Conservation (phyloP, 2,888 invertebrate species). For the Sinopyrophorus schimmeli region DNA sequence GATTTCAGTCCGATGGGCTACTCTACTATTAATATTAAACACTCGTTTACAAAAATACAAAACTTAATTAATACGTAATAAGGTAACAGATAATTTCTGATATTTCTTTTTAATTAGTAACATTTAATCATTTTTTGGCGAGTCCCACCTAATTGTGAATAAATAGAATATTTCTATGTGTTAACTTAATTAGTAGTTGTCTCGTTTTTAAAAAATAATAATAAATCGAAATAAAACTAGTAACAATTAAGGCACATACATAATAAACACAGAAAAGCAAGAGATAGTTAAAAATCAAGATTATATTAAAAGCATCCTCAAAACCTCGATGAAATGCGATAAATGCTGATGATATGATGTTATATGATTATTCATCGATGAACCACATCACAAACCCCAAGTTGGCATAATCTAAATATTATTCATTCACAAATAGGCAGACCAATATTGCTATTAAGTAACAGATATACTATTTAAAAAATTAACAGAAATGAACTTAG, state of each 20-base stretch:
- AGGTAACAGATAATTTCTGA: slow-evolving; percentile 27
- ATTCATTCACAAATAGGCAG: slow-evolving; percentile 37
- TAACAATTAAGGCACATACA: slow-evolving; percentile 25
- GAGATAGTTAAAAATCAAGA: slow-evolving; percentile 3
- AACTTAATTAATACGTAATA: slow-evolving; percentile 29
- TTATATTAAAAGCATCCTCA: slow-evolving; percentile 8
- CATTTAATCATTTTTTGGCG: slow-evolving; percentile 15
- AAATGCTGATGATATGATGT: slow-evolving; percentile 23
- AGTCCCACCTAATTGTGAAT: slow-evolving; percentile 30
- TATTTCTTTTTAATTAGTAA: slow-evolving; percentile 9
- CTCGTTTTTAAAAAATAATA: too few relatives aligned
- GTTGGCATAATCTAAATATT: slow-evolving; percentile 43
- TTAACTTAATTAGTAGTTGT: slow-evolving; percentile 11
- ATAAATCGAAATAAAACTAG: slow-evolving; percentile 16
- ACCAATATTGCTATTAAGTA: slow-evolving; percentile 27
- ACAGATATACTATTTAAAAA: slow-evolving; percentile 10
- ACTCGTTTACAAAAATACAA: slow-evolving; percentile 27
- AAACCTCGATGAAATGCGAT: slow-evolving; percentile 7
- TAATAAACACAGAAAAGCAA: slow-evolving; percentile 13
- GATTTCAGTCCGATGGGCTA: slow-evolving; percentile 35
- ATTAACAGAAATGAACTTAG: slow-evolving; percentile 12
- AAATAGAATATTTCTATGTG: slow-evolving; percentile 16
- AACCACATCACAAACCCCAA: slow-evolving; percentile 35
- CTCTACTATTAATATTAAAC: slow-evolving; percentile 20
- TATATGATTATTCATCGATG: slow-evolving; percentile 18